Evolutionary conservation across 2,888 invertebrate genomes (phyloP), one percentile per base, ranked within the genome.

Genomic region (Nineta flava): DNA sequence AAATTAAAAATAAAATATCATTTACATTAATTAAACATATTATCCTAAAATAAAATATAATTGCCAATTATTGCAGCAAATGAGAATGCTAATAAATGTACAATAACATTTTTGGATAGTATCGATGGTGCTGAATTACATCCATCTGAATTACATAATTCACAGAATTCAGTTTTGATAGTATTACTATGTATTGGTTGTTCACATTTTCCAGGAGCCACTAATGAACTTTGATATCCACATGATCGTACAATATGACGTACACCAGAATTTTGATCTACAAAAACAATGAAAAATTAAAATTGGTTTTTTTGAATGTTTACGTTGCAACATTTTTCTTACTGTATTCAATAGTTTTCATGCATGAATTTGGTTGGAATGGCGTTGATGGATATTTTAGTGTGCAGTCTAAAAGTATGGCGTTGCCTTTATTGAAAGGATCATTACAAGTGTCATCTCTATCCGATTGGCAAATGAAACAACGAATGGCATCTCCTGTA

Each of bases 381-480:
- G 44, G 44, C 10, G 26, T 19, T 9, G 15, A 13, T 2, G 44
- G 26, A 44, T 44, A 21, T 26, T 44, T 26, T 13, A 13, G 17
- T 9, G 17, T 44, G 13, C 44, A 44, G 13, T 44, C 44, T 3
- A 44, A 12, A 2, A 26, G 13, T 19, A 26, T 13, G 6, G 19
- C 13, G 15, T 16, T 44, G n/a, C 13, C 13, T n/a, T 26, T 44
- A 59, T 80, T 75, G 72, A 86, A 84, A 47, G 81, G 81, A 63
- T 87, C 87, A 46, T 73, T 73, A 65, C 87, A 87, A 57, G 75
- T 72, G 9, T 74, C 74, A 55, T 82, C 81, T 58, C 76, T 67
- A 58, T 83, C 81, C 2, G 85, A 83, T 0, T 82, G 77, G 59
- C 87, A 87, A 9, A 79, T 74, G 83, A 83, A 87, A 62, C 87